Percentiles rank a stretch among this genome's conserved stretches.
These are phyloP conservation scores for Colinus virginianus DNA, from an alignment of 2,113 vertebrate species.

Conservation along the genomic window DNA sequence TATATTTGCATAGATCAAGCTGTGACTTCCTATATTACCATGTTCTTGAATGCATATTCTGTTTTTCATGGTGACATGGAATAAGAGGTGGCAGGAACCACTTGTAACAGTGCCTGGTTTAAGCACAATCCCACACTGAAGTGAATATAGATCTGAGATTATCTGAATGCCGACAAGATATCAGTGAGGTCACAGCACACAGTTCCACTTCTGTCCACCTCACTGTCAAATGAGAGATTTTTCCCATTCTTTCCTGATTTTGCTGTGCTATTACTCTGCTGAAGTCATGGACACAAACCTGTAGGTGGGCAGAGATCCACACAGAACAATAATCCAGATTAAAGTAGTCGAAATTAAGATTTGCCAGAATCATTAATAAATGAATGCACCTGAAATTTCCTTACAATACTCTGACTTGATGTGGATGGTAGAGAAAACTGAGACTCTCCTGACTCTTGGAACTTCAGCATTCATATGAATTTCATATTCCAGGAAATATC, in stretches of 20 bases:
- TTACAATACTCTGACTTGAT: neutral
- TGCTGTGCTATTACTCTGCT: neutral
- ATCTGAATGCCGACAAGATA: neutral
- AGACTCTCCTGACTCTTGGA: neutral
- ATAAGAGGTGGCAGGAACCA: neutral
- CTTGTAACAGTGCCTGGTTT: neutral
- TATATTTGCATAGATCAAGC: slow-evolving; percentile 54
- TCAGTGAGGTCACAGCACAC: neutral
- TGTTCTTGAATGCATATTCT: neutral
- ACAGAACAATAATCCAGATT: neutral
- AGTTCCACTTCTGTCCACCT: neutral
- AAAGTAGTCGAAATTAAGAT: neutral
- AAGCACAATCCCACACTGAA: neutral
- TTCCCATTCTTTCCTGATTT: neutral
- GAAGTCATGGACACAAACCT: neutral
- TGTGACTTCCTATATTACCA: neutral
- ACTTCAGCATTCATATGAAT: slow-evolving; percentile 17
- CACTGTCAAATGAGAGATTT: fast-evolving
- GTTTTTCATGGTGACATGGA: neutral
- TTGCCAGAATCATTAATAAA: neutral
- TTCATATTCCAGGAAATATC: slow-evolving; percentile 57
- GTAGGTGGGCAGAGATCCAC: neutral
- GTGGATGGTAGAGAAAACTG: neutral
- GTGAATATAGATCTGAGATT: neutral
- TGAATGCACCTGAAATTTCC: neutral